Percentiles rank a stretch among this genome's conserved stretches.
These are phyloP conservation scores for Taphrorychus bicolor DNA, from an alignment of 2,888 invertebrate genomes.

Conservation along the genomic window DNA sequence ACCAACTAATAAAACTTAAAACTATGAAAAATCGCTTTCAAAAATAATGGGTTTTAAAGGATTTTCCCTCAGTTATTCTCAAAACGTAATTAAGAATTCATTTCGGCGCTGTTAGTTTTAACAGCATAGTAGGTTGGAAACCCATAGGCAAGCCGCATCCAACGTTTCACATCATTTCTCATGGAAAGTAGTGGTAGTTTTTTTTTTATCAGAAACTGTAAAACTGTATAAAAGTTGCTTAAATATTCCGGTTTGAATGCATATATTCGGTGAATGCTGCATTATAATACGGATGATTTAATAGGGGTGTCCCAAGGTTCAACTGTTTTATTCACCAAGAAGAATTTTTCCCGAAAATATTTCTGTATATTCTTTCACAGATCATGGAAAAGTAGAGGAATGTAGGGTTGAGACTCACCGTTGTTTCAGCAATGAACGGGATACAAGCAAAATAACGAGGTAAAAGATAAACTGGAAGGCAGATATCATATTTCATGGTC, in stretches of 20 bases:
- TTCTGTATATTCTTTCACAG: too few species aligned
- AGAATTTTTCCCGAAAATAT: too few species aligned
- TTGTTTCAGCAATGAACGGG: background rate
- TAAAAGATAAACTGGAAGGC: slow-evolving; percentile 2
- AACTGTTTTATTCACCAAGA: background rate
- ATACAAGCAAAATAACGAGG: background rate
- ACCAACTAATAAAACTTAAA: too few species aligned
- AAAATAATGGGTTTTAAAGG: background rate
- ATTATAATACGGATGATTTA: background rate
- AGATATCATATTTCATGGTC: slow-evolving; percentile 1
- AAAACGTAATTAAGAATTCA: background rate
- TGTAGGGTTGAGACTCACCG: too few species aligned
- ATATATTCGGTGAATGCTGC: background rate
- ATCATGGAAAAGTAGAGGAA: too few species aligned
- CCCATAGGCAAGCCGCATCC: background rate
- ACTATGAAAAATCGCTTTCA: background rate
- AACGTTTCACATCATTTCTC: background rate
- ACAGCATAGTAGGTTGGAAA: background rate
- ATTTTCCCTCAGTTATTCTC: background rate
- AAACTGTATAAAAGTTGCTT: background rate
- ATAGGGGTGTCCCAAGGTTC: background rate
- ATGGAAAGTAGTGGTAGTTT: background rate
- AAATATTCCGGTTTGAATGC: background rate
- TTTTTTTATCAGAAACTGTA: background rate
- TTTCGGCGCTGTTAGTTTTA: background rate